Evolutionary conservation across 2,113 vertebrate genomes (phyloP), one percentile per base, ranked within the genome.

Genomic region (Poeciliopsis retropinna): DNA sequence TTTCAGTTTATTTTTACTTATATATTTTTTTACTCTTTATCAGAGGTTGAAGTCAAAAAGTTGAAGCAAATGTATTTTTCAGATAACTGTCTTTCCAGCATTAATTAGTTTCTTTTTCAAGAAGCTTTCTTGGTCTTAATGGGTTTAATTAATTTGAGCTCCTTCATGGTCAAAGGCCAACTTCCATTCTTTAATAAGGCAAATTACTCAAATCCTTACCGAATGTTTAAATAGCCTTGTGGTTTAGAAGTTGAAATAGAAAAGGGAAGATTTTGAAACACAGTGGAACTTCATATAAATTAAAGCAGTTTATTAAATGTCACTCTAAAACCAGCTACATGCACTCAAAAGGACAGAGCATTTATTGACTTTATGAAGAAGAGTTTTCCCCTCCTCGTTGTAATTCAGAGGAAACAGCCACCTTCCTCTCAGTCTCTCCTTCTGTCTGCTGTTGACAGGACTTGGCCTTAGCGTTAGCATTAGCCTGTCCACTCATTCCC

Each of bases 381-480:
- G 63, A 31, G 39, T 64, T 63, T 71, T 6, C 64, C 29, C 17
- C 17, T 27, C 68, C 75, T 82, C 65, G 57, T 80, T 80, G 79
- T 65, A 15, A 83, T 83, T 76, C 76, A 31, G 76, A 64, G 73
- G 10, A 65, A 81, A 29, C 71, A 27, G 32, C 85, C 61, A 60
- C 72, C 64, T 39, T 44, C 72, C 54, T 73, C 79, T 65, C 54
- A 34, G 25, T 29, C 60, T 70, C 67, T 70, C 64, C 77, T 79
- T 47, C 81, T 80, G 57, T 15, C 75, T 11, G 67, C 77, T 67
- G 47, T 76, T 75, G 82, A 88, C 85, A 84, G 77, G 79, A 79
- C 84, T 89, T 89, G 87, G 79, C 76, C 2, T 78, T 85, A 84
- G 75, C 74, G 12, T 79, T 88, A 89, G 87, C 89, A 70, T 86